Base-by-base conservation (phyloP, 2,888 invertebrate genomes). In the Drosophila anomalipes region DNA sequence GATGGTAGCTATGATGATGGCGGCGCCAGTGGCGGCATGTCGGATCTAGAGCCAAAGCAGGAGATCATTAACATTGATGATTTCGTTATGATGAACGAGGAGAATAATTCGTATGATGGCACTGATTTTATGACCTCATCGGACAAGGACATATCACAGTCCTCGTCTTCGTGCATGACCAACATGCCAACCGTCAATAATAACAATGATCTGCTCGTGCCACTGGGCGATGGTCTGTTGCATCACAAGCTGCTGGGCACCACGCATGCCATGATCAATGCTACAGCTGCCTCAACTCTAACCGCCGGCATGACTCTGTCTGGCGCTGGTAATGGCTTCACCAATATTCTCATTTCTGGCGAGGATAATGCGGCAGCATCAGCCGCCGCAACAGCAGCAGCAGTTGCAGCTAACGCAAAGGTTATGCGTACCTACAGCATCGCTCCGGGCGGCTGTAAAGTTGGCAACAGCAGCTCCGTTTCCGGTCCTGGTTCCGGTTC, bases 61-160 rank as follows among this genome's bases (percentile, higher is more conserved):
- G 93, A 93, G 86, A 92, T 93, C 30, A 93, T 93, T 12, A 93
- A 93, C 72, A 93, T 93, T 16, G 93, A 93, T 86, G 93, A 93
- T 74, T 93, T 93, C 83, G 93, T 93, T 22, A 91, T 92, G 91
- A 93, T 93, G 92, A 93, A 91, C 47, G 93, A 93, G 83, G 93
- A 93, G 19, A 87, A 85, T 26, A 93, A 93, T 85, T 93, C 93
- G 28, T 93, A 93, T 78, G 93, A 93, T 79, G 93, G 90, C 52
- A 91, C 91, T 16, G 92, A 93, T 54, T 90, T 91, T n/a, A 91
- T 93, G 76, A 85, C 84, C 44, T 86, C 82, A 47, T 90, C 91
- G 63, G 88, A 92, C 44, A 89, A 91, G 80, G 90, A 91, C 32
- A 81, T 91, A 33, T 88, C 91, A 44, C 91, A 88, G 57, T 85